These are phyloP conservation scores for Paralichthys olivaceus DNA, from an alignment of 2,113 vertebrate genomes.

Conservation along the genomic window DNA sequence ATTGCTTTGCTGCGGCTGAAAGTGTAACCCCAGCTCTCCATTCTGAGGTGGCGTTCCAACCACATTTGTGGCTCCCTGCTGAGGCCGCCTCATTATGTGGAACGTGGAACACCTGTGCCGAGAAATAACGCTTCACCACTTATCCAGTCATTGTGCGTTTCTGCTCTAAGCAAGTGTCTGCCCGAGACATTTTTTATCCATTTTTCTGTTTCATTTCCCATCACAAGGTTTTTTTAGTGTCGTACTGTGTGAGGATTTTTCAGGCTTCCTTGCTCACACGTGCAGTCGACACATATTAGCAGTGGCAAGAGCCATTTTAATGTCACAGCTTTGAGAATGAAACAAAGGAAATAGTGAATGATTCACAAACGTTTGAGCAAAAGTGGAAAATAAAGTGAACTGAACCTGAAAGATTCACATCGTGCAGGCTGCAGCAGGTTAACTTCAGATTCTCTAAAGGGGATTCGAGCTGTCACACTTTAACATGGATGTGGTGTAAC, in stretches of 20 bases:
- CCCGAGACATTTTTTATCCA: constrained; percentile 17
- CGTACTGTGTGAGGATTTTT: constrained; percentile 10
- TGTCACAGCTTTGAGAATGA: neutral
- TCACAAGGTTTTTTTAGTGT: constrained; percentile 16
- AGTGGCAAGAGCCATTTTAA: neutral
- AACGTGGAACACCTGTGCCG: constrained; percentile 68
- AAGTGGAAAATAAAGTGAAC: constrained; percentile 2
- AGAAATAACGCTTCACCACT: constrained; percentile 26
- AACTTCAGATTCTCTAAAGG: constrained; percentile 24
- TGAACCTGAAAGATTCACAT: neutral
- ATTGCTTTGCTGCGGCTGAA: constrained; percentile 51
- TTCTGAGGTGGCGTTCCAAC: constrained; percentile 51
- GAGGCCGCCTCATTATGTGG: constrained; percentile 62
- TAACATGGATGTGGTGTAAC: neutral
- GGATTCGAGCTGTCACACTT: neutral
- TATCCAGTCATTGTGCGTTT: constrained; percentile 9
- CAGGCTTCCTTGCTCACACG: neutral
- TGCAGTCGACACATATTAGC: neutral
- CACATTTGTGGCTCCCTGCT: constrained; percentile 55
- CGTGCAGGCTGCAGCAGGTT: constrained; percentile 8
- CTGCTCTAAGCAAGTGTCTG: constrained; percentile 21
- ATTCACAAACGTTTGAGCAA: neutral
- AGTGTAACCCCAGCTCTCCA: constrained; percentile 33
- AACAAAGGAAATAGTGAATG: constrained; percentile 5
- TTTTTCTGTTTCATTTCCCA: constrained; percentile 14